These are phyloP conservation scores for Cynocephalus volans DNA, from an alignment of 2,113 vertebrate species.

Conservation along the genomic window DNA sequence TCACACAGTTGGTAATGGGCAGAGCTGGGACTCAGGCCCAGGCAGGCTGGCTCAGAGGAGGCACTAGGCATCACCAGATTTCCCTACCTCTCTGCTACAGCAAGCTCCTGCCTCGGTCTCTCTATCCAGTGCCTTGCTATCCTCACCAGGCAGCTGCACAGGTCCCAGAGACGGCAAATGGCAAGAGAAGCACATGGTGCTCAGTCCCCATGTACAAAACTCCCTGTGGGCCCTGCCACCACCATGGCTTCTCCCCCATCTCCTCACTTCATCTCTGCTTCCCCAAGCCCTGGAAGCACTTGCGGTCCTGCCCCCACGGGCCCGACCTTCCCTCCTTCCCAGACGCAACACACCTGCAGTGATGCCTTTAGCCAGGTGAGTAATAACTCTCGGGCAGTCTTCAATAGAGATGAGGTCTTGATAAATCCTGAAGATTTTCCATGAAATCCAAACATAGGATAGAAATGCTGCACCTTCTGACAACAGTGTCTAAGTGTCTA, in stretches of 20 bases:
- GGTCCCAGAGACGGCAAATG: rapidly evolving
- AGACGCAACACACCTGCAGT: neutral
- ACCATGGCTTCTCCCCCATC: too few species aligned
- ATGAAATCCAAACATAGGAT: neutral
- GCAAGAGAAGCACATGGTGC: rapidly evolving
- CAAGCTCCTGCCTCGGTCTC: neutral
- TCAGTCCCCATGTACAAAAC: neutral
- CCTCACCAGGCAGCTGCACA: neutral
- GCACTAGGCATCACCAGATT: neutral
- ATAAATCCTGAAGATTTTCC: neutral
- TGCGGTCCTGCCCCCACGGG: neutral
- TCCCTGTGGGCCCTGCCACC: too few species aligned
- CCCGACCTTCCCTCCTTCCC: neutral
- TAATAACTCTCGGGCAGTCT: neutral
- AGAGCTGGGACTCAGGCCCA: neutral
- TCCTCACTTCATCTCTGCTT: neutral
- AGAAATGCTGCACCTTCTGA: neutral
- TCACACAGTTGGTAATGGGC: neutral
- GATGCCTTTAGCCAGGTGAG: neutral
- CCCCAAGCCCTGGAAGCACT: neutral
- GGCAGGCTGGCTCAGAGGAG: neutral
- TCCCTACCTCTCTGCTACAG: neutral
- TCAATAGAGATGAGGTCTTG: neutral
- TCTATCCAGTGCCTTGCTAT: neutral
- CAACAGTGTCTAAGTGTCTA: neutral